phyloP scores from a whole-genome alignment of 2,113 vertebrate species.

The Cyanoderma ruficeps region DNA sequence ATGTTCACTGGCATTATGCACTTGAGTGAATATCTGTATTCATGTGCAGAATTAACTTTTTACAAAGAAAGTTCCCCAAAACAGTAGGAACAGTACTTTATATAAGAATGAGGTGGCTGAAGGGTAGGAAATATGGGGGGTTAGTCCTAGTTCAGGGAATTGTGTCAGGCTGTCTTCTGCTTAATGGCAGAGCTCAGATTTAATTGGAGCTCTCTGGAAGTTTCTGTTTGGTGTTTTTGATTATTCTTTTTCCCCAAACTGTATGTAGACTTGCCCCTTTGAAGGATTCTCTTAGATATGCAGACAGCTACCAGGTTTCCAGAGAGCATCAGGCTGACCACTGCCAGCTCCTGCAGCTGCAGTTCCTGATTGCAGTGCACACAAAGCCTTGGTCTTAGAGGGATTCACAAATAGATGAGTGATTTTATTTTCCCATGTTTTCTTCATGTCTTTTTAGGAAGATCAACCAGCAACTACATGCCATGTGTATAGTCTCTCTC shows the following conservation, averaged over 20 bases:
- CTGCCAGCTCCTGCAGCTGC: too few species aligned
- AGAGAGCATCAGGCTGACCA: not conserved
- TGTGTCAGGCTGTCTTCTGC: not conserved
- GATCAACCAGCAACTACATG: not conserved
- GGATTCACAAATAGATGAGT: not conserved
- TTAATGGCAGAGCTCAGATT: not conserved
- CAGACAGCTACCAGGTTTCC: not conserved
- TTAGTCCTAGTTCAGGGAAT: not conserved
- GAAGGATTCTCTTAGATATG: not conserved
- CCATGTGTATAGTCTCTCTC: not conserved
- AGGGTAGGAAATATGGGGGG: not conserved
- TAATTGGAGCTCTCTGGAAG: not conserved
- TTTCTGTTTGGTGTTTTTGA: not conserved
- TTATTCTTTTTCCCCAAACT: not conserved
- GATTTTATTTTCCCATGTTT: not conserved
- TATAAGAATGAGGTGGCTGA: not conserved
- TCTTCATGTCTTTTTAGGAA: not conserved
- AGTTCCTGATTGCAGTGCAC: not conserved
- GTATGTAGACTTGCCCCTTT: not conserved
- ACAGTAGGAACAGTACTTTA: not conserved
- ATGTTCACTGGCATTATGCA: not conserved
- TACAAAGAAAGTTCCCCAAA: not conserved
- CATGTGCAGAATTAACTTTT: not conserved
- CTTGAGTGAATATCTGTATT: not conserved
- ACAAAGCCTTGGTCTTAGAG: not conserved